Evolutionary conservation across 2,113 vertebrate species (phyloP), one percentile per base, ranked within the genome.

Genomic region (Tympanuchus pallidicinctus): DNA sequence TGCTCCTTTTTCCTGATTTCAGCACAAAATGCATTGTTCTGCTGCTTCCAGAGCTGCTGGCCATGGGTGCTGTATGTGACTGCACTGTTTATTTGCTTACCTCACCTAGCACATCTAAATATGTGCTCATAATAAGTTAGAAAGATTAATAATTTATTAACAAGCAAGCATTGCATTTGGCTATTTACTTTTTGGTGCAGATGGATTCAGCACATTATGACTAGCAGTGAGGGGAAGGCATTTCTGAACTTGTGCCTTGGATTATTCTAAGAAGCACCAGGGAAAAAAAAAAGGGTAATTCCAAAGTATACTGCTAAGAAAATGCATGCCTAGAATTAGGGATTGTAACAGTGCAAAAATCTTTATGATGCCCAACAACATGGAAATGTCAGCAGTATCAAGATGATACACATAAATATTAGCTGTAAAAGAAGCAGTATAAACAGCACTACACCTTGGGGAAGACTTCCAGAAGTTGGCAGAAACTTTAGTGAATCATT

Each of bases 81-180:
- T 30, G 57, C 57, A 36, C 34, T n/a, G 25, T 84, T 88, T 82
- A 88, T 89, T 80, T 82, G 80, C 93, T 92, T 92, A 85, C 84
- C 82, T 27, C 64, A 86, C 75, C 78, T 36, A 73, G 59, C 77
- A 78, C 77, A 65, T 89, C 86, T 75, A 59, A 91, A 50, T 32
- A 88, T 48, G 54, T 70, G 63, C 42, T 86, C 82, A 86, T 38
- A 91, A 80, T 85, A 91, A 88, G 54, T 93, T 48, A 86, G 78
- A 73, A 91, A 94, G 87, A 25, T 86, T 87, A 94, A 82, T 92
- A 82, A 91, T 91, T 95, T 70, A 88, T 91, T 82, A 79, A 47
- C n/a, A 20, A 64, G 87, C 76, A 79, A 82, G 42, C 61, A 50
- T 7, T 28, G 17, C 17, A 5, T 70, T 70, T 50, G 47, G n/a